Percentiles rank a stretch among this genome's conserved stretches.
phyloP scores from a whole-genome alignment of 2,888 invertebrate genomes.

The Elmis aenea region DNA sequence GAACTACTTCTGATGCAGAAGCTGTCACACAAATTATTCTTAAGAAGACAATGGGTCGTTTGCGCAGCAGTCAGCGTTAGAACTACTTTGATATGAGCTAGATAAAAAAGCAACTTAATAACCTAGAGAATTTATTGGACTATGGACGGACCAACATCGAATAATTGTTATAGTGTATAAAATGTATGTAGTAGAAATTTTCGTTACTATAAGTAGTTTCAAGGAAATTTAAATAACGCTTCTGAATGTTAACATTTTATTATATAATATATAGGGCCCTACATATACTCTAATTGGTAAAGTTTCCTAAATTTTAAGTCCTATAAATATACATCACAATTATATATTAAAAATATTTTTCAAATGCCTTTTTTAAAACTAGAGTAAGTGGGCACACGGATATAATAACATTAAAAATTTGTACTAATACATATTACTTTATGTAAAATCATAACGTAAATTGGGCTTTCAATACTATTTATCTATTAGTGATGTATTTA shows the following conservation, averaged over 20 bases:
- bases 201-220: slow-evolving; percentile 24
- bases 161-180: slow-evolving; percentile 26
- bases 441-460: slow-evolving; percentile 33
- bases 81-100: no score
- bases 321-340: slow-evolving; percentile 32
- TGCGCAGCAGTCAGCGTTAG: slow-evolving; percentile 48
- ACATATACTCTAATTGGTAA: slow-evolving; percentile 32
- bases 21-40: slow-evolving; percentile 8
- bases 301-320: slow-evolving; percentile 41
- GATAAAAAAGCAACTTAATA: no score
- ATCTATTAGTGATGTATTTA: slow-evolving; percentile 31
- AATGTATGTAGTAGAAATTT: slow-evolving; percentile 27
- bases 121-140: slow-evolving; percentile 26
- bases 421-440: slow-evolving; percentile 31
- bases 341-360: slow-evolving; percentile 40
- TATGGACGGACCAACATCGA: slow-evolving; percentile 43
- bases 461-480: slow-evolving; percentile 37
- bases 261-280: slow-evolving; percentile 21
- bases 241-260: slow-evolving; percentile 32
- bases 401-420: slow-evolving; percentile 29
- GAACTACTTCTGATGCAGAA: slow-evolving; percentile 23
- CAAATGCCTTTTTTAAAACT: slow-evolving; percentile 42
- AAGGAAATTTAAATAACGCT: slow-evolving; percentile 39
- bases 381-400: slow-evolving; percentile 24
- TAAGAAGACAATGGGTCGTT: no score